Base-by-base conservation (phyloP, 1,140 invertebrate species). In the Campoletis sonorensis region DNA sequence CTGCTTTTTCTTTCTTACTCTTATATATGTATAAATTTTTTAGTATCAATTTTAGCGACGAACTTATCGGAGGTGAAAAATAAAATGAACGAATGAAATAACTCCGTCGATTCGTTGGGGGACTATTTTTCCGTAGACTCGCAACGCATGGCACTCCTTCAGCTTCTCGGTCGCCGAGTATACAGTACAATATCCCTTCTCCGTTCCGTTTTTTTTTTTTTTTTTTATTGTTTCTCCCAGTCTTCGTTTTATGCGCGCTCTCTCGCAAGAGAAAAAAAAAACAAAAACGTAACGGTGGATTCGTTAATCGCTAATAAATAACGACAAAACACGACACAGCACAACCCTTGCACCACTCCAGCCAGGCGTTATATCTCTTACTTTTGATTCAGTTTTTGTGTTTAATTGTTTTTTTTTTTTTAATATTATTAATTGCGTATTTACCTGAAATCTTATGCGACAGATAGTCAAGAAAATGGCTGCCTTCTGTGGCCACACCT, bases 401-500 rank as follows among this genome's bases (percentile, higher is more conserved):
- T 13, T 58, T 58, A 18, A 45, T 45, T 45, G 40, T 45, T 45
- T 45, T 45, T 45, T 37, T 64, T 21, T 64, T 64, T 64, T 27
- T 26, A 64, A 64, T 26, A 72, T 27, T 67, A 64, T 54, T 45
- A 83, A 82, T 86, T 80, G 84, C 86, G 86, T 91, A 92, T 90
- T 92, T 92, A 92, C 91, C 91, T 92, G 91, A 89, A 89, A 88
- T 91, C 88, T 88, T 91, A 88, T 88, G 89, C 90, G 90, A 90
- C 89, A 90, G 90, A 92, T 88, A 92, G 90, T 88, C 88, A 88
- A 92, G 90, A 92, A 92, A 91, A 92, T 92, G 91, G 91, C 91
- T 91, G 90, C 90, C 91, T 86, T 91, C 89, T 88, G 88, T 90
- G 89, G 89, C 90, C 91, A 91, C 91, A 92, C 91, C 91, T 92